These are phyloP conservation scores for Schizothorax lantsangensis DNA, from an alignment of 2,797 vertebrate genomes.

Conservation along the genomic window DNA sequence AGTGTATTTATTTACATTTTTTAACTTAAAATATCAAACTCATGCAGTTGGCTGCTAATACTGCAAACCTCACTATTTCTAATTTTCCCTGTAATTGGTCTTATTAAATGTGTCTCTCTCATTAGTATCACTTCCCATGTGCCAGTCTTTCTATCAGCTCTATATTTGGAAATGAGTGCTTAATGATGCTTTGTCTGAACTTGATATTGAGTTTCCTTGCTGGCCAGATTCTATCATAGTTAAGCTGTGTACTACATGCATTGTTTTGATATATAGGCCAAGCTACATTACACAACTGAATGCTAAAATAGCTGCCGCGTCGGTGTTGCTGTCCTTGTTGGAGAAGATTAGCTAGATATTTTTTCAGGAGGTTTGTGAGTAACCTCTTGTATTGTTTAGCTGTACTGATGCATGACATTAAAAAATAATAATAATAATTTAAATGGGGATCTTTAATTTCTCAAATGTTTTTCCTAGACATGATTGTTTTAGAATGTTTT, in stretches of 20 bases:
- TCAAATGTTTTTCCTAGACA: background rate
- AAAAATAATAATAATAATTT: too few species aligned
- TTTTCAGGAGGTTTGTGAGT: constrained; percentile 22
- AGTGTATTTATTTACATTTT: background rate
- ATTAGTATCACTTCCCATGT: constrained; percentile 39
- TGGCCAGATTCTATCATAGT: constrained; percentile 47
- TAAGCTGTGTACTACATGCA: constrained; percentile 54
- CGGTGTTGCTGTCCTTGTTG: constrained; percentile 50
- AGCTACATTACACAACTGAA: constrained; percentile 58
- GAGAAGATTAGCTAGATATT: constrained; percentile 26
- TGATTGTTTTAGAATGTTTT: background rate
- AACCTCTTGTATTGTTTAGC: constrained; percentile 31
- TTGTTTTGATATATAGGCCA: constrained; percentile 62
- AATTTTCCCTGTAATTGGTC: constrained; percentile 29
- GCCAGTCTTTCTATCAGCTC: constrained; percentile 35
- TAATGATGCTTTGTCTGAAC: constrained; percentile 44
- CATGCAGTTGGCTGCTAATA: background rate
- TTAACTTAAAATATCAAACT: background rate
- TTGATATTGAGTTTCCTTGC: constrained; percentile 45
- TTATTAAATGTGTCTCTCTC: constrained; percentile 51
- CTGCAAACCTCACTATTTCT: constrained; percentile 9
- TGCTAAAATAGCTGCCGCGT: constrained; percentile 58
- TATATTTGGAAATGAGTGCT: constrained; percentile 42
- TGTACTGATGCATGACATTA: background rate
- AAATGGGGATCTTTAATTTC: background rate